Evolutionary conservation across 92 coral and sea anemone genomes (phyloP).

Genomic region (Epizoanthus ramosus): DNA sequence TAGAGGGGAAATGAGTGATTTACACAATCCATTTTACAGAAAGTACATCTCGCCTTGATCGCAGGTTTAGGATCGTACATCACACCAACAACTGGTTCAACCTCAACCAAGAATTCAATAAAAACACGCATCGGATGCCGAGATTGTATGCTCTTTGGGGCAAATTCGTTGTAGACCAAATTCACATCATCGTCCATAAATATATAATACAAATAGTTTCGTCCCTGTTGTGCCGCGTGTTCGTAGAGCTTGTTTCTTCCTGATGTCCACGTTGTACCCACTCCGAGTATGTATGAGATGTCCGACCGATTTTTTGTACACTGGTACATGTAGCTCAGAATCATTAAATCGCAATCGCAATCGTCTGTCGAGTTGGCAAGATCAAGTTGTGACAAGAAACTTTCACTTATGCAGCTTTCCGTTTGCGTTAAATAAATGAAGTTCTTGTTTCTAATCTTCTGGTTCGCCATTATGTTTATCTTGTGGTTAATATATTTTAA

Average conservation of each 20-base stretch:
- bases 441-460: background rate
- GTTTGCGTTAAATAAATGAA: conserved; percentile 66
- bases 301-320: conserved; percentile 38
- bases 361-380: conserved; percentile 49
- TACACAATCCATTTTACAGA: background rate
- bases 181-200: conserved; percentile 45
- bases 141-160: conserved; percentile 13
- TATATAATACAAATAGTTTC: conserved; percentile 44
- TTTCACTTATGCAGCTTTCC: conserved; percentile 51
- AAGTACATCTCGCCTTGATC: conserved; percentile 12
- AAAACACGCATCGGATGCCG: conserved; percentile 53
- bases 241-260: conserved; percentile 49
- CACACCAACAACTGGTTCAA: conserved; percentile 67
- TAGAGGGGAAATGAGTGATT: background rate
- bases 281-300: conserved; percentile 44
- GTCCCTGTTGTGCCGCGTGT: conserved; percentile 13
- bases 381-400: conserved; percentile 1
- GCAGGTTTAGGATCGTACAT: background rate
- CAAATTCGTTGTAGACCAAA: conserved; percentile 17
- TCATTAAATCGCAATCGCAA: conserved; percentile 65
- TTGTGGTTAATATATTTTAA: too few relatives aligned
- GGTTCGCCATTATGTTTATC: too few relatives aligned
- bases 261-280: conserved; percentile 39
- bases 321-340: conserved; percentile 48
- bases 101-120: conserved; percentile 50